Base-by-base conservation (phyloP, 2,113 vertebrate genomes). In the Limanda limanda region DNA sequence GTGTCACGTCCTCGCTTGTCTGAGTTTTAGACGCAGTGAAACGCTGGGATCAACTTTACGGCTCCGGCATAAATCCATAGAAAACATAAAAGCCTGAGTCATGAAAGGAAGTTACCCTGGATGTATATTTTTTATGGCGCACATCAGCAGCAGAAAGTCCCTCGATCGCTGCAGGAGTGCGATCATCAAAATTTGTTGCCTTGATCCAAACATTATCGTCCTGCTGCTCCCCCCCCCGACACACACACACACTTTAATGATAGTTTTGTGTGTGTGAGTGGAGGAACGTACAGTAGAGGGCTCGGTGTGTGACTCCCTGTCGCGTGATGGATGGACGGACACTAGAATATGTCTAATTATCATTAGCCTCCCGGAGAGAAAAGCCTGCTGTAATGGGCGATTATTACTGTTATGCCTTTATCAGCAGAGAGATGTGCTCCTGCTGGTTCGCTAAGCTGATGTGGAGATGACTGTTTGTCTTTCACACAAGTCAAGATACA, bases 321-420 rank as follows among this genome's bases (percentile, higher is more conserved):
- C 1, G 81, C 5, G 82, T 91, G 87, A 91, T 82, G 67, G 91
- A 91, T 89, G 81, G 71, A 42, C 13, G 40, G 82, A 82, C 87
- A 78, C 79, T 76, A 58, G 81, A 74, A 68, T 82, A 74, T 71
- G 54, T 88, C 82, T 84, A 87, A 90, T 93, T 85, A 88, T 85
- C 87, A 77, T 91, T 89, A 90, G 60, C 91, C 87, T 87, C 92
- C 87, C 56, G 85, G 56, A 79, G 91, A 88, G 90, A 71, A 61
- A 78, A 66, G 76, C 62, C 74, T 67, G 75, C 52, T 81, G 79
- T 83, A 82, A 89, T 85, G 62, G 67, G 51, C 27, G 47, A 21
- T 78, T 87, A 77, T 79, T 88, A 76, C 85, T 78, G 55, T 65
- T 71, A 65, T 20, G 75, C 61, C 76, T 85, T 82, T 68, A 83